Conservation (phyloP, 2,797 vertebrate species). For the Cheirogaleus major region DNA sequence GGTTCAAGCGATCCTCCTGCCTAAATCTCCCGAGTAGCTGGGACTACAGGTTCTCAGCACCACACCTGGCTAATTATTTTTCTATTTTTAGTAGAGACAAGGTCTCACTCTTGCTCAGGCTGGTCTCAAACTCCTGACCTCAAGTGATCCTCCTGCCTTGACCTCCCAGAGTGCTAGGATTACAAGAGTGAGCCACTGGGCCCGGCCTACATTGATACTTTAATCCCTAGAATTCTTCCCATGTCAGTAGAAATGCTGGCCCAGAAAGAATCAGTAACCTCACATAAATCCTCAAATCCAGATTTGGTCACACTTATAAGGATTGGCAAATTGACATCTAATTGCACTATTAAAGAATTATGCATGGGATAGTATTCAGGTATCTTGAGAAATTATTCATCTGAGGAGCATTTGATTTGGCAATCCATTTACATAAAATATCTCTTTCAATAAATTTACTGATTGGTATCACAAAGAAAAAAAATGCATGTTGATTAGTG, state of each 20-base stretch:
- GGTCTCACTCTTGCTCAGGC: no score
- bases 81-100: no score
- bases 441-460: not conserved
- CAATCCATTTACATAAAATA: not conserved
- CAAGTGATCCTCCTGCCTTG: no score
- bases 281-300: not conserved
- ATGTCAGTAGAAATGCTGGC: not conserved
- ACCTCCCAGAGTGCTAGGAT: no score
- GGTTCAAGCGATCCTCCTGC: no score
- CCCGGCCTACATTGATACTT: not conserved
- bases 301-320: not conserved
- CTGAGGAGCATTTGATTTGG: not conserved
- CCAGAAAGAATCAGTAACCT: not conserved
- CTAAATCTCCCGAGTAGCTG: no score
- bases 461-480: not conserved
- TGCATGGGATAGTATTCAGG: not conserved
- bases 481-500: not conserved
- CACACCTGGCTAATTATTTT: no score
- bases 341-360: not conserved
- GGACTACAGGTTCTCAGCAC: no score
- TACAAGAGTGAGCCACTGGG: no score
- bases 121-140: no score
- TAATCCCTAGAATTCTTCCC: not conserved
- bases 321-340: not conserved
- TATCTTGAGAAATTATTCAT: not conserved